Evolutionary conservation across 2,113 vertebrate genomes (phyloP).

Genomic region (Haliaeetus leucogaster): DNA sequence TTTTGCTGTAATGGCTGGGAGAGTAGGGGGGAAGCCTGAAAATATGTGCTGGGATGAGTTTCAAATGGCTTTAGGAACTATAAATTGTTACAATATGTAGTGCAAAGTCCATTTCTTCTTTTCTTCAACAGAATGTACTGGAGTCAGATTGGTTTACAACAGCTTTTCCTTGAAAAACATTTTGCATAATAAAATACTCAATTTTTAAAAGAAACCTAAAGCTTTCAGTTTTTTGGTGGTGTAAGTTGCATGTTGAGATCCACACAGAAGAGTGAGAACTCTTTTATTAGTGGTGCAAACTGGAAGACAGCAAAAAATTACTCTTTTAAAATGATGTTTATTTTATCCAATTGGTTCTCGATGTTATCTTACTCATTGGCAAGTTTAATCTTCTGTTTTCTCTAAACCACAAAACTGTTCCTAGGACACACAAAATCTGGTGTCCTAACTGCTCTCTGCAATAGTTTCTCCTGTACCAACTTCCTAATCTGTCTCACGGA

Average conservation of each 20-base stretch:
- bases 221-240: background rate
- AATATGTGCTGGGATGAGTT: background rate
- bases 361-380: background rate
- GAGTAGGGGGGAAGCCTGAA: background rate
- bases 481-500: background rate
- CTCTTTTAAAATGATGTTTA: background rate
- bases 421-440: background rate
- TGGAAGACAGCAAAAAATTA: background rate
- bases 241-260: background rate
- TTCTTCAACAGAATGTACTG: background rate
- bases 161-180: background rate
- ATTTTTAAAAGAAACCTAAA: background rate
- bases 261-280: background rate
- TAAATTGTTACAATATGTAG: background rate
- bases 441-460: background rate
- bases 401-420: background rate
- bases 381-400: background rate
- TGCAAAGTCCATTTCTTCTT: background rate
- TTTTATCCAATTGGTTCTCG: background rate
- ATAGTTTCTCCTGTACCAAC: background rate
- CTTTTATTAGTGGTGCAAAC: background rate
- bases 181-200: background rate
- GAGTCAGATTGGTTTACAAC: background rate
- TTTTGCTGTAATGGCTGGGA: background rate
- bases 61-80: background rate